These are phyloP conservation scores for Pelecanus crispus DNA, from an alignment of 2,113 vertebrate species.

Conservation along the genomic window DNA sequence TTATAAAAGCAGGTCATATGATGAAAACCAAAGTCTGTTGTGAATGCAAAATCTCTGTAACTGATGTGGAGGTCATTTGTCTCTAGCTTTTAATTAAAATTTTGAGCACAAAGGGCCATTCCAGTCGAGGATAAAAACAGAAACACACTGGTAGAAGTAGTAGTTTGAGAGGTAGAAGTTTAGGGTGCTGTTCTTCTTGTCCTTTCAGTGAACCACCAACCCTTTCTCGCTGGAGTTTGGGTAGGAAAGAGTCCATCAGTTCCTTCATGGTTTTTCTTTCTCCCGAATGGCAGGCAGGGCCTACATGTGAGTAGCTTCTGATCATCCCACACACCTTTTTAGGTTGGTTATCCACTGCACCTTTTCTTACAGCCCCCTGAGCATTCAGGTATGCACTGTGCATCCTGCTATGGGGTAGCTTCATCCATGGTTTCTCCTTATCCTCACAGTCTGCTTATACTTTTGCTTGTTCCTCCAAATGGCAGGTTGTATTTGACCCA, in stretches of 20 bases:
- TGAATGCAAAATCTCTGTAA: not conserved
- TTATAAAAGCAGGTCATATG: not conserved
- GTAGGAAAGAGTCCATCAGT: not conserved
- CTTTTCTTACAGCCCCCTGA: not conserved
- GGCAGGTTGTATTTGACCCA: not conserved
- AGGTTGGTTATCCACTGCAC: not conserved
- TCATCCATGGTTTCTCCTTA: not conserved
- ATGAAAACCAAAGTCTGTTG: not conserved
- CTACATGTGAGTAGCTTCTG: not conserved
- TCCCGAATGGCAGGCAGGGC: not conserved
- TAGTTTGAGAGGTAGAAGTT: not conserved
- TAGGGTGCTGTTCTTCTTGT: not conserved
- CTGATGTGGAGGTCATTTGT: not conserved
- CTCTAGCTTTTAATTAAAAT: not conserved
- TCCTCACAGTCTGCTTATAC: not conserved
- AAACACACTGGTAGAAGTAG: not conserved
- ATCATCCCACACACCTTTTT: not conserved
- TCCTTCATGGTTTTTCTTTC: not conserved
- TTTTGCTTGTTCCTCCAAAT: not conserved
- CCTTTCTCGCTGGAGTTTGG: not conserved
- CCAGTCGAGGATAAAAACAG: not conserved
- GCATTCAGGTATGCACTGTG: not conserved
- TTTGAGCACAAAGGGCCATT: not conserved
- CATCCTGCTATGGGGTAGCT: not conserved
- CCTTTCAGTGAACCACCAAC: not conserved